Percentiles rank a stretch among this genome's conserved stretches.
Evolutionary conservation across 2,797 vertebrate species (phyloP).

Genomic region (Rhinichthys osculus): DNA sequence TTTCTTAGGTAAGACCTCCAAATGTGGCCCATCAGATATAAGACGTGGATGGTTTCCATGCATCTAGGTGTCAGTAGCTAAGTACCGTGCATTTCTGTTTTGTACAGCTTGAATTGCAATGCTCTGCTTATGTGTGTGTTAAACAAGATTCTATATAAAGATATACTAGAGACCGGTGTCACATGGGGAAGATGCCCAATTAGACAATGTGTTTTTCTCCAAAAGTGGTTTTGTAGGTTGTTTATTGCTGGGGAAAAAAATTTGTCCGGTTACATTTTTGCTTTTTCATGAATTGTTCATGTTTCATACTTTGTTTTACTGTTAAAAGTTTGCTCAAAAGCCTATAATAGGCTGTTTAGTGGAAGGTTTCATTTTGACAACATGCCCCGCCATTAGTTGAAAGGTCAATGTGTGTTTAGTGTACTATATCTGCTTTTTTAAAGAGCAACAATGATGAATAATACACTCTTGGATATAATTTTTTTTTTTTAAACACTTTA

Average conservation of each 20-base stretch:
- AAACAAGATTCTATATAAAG: background rate
- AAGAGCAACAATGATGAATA: background rate
- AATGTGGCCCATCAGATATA: slow-evolving; percentile 63
- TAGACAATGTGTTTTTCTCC: background rate
- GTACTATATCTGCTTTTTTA: background rate
- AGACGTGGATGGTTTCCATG: slow-evolving; percentile 49
- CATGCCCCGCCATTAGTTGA: background rate
- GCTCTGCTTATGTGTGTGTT: background rate
- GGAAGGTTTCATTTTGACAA: background rate
- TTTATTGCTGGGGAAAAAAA: background rate
- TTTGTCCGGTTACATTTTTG: background rate
- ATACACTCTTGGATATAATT: background rate
- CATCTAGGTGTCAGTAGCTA: slow-evolving; percentile 40
- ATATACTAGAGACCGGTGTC: background rate
- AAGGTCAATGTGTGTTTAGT: background rate
- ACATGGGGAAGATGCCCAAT: background rate
- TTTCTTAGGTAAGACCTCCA: slow-evolving; percentile 77
- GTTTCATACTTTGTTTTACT: background rate
- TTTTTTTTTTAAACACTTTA: background rate
- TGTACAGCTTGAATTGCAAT: slow-evolving; percentile 11
- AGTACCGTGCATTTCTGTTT: slow-evolving; percentile 40
- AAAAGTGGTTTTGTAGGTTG: background rate
- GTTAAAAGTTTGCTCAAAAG: background rate
- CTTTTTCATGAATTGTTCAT: background rate
- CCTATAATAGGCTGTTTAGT: background rate